These are phyloP conservation scores for Chydorus sphaericus DNA, from an alignment of 2,888 invertebrate species.

Conservation along the genomic window DNA sequence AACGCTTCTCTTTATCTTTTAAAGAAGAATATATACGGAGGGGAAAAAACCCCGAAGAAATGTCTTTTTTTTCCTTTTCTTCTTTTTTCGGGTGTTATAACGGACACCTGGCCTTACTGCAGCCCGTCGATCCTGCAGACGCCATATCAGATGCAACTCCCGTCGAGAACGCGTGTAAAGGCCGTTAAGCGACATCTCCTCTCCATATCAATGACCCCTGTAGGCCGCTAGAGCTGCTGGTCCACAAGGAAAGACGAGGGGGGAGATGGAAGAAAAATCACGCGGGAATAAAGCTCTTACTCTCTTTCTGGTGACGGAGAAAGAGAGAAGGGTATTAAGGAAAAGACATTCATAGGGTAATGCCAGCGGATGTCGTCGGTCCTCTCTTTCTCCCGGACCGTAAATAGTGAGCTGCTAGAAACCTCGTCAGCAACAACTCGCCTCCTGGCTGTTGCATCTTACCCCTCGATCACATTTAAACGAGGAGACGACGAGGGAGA, in stretches of 20 bases:
- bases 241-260: neutral
- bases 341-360: conserved; percentile 6
- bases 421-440: too few species aligned
- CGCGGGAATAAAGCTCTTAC: too few species aligned
- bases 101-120: conserved; percentile 6
- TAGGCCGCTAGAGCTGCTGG: neutral
- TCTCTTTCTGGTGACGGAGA: neutral
- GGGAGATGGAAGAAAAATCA: neutral
- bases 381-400: neutral
- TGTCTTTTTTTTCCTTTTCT: neutral
- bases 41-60: neutral
- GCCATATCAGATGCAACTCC: conserved; percentile 1
- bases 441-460: too few species aligned
- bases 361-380: neutral
- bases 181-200: conserved; percentile 6
- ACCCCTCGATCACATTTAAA: too few species aligned
- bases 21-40: neutral
- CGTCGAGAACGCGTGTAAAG: neutral
- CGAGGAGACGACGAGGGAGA: too few species aligned
- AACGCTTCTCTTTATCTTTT: too few species aligned
- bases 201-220: conserved; percentile 1
- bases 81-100: neutral
- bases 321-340: neutral
- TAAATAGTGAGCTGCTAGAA: too few species aligned
- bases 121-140: too few species aligned